A percentile compares a stretch with the other conserved stretches of the same genome.
These are phyloP conservation scores for Gallinago undulata DNA, from an alignment of 2,113 vertebrate genomes.

Conservation along the genomic window DNA sequence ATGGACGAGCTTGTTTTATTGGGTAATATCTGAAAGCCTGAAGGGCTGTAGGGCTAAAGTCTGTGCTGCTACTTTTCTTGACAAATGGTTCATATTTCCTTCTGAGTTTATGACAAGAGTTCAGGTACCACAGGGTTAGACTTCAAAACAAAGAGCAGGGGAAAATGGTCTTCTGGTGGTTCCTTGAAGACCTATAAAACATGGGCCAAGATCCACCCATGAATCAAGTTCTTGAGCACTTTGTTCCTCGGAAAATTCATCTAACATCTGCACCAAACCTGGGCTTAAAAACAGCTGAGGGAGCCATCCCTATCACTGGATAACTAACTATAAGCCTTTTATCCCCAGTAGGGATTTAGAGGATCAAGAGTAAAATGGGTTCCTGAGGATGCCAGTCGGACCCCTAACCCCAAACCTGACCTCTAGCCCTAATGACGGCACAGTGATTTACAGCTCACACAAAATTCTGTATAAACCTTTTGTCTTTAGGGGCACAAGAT, in stretches of 20 bases:
- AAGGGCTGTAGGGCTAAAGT: neutral
- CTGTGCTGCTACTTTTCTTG: neutral
- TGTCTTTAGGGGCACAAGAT: neutral
- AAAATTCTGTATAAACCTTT: neutral
- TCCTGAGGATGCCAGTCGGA: neutral
- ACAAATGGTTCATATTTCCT: constrained; percentile 43
- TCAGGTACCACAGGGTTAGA: neutral
- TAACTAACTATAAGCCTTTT: neutral
- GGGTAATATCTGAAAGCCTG: constrained; percentile 11
- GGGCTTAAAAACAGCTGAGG: neutral
- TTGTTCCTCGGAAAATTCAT: constrained; percentile 23
- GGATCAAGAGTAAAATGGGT: constrained; percentile 2
- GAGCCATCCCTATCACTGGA: neutral
- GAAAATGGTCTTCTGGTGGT: neutral
- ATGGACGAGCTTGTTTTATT: neutral
- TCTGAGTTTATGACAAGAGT: neutral
- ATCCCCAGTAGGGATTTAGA: neutral
- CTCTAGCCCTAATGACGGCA: neutral
- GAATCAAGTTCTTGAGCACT: constrained; percentile 20
- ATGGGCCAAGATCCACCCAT: neutral
- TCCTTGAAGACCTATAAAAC: constrained; percentile 46
- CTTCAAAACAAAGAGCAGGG: neutral
- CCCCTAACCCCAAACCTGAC: neutral
- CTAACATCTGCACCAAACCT: neutral
- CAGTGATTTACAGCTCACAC: neutral